These are phyloP conservation scores for Stomorhina lunata DNA, from an alignment of 2,888 invertebrate genomes.

Conservation along the genomic window DNA sequence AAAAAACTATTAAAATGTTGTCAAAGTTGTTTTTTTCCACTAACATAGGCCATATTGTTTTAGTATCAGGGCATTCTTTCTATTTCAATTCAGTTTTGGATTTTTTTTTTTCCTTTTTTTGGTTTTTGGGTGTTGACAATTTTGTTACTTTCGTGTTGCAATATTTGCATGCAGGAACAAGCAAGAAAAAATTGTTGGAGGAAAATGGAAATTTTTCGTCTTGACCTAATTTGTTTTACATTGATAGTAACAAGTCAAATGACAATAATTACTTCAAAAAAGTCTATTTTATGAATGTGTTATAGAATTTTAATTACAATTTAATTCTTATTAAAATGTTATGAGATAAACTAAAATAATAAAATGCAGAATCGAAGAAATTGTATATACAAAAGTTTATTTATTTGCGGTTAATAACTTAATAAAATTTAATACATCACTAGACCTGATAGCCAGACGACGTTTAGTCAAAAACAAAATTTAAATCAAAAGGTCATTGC, in stretches of 20 bases:
- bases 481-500: not conserved
- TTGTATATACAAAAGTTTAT: no score
- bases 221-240: constrained; percentile 50
- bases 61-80: constrained; percentile 31
- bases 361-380: no score
- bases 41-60: constrained; percentile 57
- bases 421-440: no score
- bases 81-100: constrained; percentile 13
- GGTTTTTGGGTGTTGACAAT: constrained; percentile 54
- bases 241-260: constrained; percentile 51
- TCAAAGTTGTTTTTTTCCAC: constrained; percentile 28
- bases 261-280: constrained; percentile 6
- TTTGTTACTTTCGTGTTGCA: constrained; percentile 48
- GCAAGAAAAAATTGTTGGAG: not conserved
- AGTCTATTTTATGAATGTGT: not conserved
- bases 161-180: constrained; percentile 52
- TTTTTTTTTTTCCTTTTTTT: not conserved
- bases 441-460: no score
- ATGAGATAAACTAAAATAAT: no score
- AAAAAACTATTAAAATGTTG: constrained; percentile 60
- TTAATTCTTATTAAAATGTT: not conserved
- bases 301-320: constrained; percentile 11
- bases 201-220: constrained; percentile 9
- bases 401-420: no score
- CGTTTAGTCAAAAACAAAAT: no score